A percentile compares a stretch with the other conserved stretches of the same genome.
Conservation (phyloP, 2,797 vertebrate genomes). For the Lithobates sylvaticus region DNA sequence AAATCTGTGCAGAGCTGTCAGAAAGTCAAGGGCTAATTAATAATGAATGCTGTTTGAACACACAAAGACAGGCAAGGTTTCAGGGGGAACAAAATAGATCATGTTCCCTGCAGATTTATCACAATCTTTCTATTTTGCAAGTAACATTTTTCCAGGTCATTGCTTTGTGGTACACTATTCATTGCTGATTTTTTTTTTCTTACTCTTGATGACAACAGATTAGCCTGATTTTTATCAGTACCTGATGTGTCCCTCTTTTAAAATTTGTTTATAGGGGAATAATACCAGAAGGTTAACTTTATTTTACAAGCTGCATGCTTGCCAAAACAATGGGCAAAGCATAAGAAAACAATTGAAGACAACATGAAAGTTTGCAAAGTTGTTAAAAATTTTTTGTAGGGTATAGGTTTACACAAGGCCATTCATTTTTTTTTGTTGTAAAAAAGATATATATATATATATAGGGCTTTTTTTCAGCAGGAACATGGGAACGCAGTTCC, state of each 20-base stretch:
- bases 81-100: neutral
- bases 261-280: neutral
- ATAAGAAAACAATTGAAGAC: too few relatives aligned
- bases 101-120: neutral
- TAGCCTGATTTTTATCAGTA: neutral
- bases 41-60: slow-evolving; percentile 40
- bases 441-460: too few relatives aligned
- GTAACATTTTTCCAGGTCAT: neutral
- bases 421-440: too few relatives aligned
- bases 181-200: neutral
- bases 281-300: too few relatives aligned
- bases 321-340: too few relatives aligned
- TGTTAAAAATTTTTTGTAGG: too few relatives aligned
- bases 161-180: neutral
- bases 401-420: too few relatives aligned
- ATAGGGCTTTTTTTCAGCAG: too few relatives aligned
- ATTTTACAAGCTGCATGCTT: too few relatives aligned
- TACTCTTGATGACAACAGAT: neutral
- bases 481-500: too few relatives aligned
- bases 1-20: neutral
- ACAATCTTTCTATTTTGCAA: neutral
- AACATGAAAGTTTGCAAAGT: too few relatives aligned
- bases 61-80: neutral
- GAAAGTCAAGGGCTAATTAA: slow-evolving; percentile 22
- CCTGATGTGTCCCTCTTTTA: neutral